Conservation (phyloP, 2,888 invertebrate genomes). For the Apamea sordens region DNA sequence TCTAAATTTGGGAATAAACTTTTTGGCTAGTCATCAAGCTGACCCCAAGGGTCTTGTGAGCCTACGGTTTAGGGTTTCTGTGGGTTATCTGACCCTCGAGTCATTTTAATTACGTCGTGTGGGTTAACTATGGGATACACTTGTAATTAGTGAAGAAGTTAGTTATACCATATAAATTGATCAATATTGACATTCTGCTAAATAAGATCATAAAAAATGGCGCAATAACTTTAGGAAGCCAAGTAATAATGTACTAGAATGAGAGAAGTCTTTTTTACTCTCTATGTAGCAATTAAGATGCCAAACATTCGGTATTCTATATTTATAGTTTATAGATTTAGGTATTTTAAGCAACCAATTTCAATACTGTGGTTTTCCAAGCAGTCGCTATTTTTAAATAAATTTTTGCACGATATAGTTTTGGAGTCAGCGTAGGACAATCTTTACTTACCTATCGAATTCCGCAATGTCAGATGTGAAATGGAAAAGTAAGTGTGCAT, state of each 20-base stretch:
- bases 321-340: too few species aligned
- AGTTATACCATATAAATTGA: background rate
- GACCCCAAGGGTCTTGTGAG: constrained; percentile 24
- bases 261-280: background rate
- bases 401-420: too few species aligned
- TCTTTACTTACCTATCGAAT: background rate
- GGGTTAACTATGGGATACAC: background rate
- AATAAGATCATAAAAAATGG: background rate
- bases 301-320: too few species aligned
- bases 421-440: too few species aligned
- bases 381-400: too few species aligned
- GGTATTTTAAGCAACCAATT: background rate
- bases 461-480: background rate
- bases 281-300: background rate
- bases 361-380: too few species aligned
- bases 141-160: background rate
- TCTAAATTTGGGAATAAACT: constrained; percentile 46
- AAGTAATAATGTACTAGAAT: background rate
- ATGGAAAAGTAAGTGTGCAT: background rate
- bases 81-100: constrained; percentile 5
- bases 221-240: background rate
- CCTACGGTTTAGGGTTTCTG: constrained; percentile 15
- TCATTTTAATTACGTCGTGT: constrained; percentile 17
- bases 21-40: constrained; percentile 50
- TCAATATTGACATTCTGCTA: background rate